These are phyloP conservation scores for Sigmodon hispidus DNA, from an alignment of 2,113 vertebrate genomes.

Conservation along the genomic window DNA sequence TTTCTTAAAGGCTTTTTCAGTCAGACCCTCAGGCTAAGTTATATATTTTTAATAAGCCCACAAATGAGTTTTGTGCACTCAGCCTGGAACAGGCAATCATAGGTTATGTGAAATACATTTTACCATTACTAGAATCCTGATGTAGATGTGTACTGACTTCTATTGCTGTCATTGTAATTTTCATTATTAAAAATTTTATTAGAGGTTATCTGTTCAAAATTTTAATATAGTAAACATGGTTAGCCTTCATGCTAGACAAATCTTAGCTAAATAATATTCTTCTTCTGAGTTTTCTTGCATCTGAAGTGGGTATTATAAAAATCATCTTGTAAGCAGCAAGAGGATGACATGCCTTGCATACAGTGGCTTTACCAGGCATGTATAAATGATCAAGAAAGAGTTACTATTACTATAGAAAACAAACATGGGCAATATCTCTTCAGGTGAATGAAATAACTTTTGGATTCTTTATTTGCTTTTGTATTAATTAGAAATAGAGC, in stretches of 20 bases:
- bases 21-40: constrained; percentile 1
- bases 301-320: neutral
- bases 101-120: neutral
- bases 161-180: constrained; percentile 1
- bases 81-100: neutral
- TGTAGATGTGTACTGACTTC: neutral
- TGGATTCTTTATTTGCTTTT: neutral
- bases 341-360: neutral
- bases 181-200: constrained; percentile 32
- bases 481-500: neutral
- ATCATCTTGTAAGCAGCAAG: neutral
- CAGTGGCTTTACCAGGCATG: neutral
- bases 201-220: neutral
- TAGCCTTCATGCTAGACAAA: neutral
- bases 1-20: neutral
- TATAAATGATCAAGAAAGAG: neutral
- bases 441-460: neutral
- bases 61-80: constrained; percentile 8
- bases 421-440: neutral
- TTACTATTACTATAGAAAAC: neutral
- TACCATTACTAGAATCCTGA: neutral
- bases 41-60: constrained; percentile 17
- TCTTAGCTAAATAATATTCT: neutral
- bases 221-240: neutral
- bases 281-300: neutral